Conservation (phyloP, 2,888 invertebrate genomes). For the Galerucella nymphaeae region DNA sequence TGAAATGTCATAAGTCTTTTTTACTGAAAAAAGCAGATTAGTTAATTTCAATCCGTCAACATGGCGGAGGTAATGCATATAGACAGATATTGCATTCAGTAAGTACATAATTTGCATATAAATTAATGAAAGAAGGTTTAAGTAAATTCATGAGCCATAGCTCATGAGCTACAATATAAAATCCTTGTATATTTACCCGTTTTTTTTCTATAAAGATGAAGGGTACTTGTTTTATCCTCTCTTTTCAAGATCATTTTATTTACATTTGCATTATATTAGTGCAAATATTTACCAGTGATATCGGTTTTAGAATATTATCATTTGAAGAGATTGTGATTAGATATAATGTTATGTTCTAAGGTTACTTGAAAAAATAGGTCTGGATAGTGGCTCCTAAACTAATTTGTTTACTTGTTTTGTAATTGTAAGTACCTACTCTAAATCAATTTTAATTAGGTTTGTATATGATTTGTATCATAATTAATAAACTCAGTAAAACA, state of each 20-base stretch:
- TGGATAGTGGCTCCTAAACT: neutral
- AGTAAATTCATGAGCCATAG: neutral
- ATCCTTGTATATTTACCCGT: neutral
- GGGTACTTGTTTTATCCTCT: neutral
- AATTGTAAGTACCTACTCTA: neutral
- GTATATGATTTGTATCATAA: constrained; percentile 1
- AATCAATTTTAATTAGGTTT: neutral
- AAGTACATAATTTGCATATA: constrained; percentile 32
- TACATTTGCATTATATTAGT: neutral
- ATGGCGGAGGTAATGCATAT: constrained; percentile 45
- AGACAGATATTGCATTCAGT: constrained; percentile 43
- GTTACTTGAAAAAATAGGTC: neutral
- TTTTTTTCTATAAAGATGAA: neutral
- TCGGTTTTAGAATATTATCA: neutral
- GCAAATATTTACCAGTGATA: neutral
- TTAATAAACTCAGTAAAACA: neutral
- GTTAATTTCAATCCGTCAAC: constrained; percentile 42
- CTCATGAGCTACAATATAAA: neutral
- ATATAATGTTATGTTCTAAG: neutral
- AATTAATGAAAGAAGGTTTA: constrained; percentile 5
- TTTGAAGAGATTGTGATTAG: neutral
- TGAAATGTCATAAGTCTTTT: constrained; percentile 36
- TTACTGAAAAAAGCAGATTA: constrained; percentile 22
- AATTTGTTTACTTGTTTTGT: constrained; percentile 12
- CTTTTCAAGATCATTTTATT: neutral